A percentile compares a stretch with the other conserved stretches of the same genome.
These are phyloP conservation scores for Charadrius vociferus DNA, from an alignment of 2,113 vertebrate genomes.

Conservation along the genomic window DNA sequence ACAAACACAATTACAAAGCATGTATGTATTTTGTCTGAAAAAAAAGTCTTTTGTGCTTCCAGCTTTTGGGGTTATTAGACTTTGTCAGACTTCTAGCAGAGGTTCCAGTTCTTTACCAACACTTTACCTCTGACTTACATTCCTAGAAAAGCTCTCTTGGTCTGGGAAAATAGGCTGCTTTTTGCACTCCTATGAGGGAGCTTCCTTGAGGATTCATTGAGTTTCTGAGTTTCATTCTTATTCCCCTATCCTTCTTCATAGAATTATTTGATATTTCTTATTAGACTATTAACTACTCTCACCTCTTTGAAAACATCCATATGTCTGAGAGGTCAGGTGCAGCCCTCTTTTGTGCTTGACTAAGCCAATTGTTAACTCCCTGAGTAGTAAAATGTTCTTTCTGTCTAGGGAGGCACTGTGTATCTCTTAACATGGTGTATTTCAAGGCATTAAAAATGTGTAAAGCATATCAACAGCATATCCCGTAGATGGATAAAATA, in stretches of 20 bases:
- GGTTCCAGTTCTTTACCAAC: neutral
- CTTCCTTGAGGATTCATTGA: neutral
- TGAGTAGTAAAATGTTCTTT: neutral
- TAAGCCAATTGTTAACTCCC: neutral
- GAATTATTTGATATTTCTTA: neutral
- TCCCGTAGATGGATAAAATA: neutral
- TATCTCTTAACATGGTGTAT: neutral
- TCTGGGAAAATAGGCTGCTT: neutral
- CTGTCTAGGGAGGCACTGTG: neutral
- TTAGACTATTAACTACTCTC: neutral
- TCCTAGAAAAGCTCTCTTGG: neutral
- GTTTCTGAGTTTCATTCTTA: neutral
- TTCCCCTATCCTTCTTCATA: neutral
- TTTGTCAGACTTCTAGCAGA: neutral
- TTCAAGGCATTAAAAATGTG: neutral
- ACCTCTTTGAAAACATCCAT: neutral
- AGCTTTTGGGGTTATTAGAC: neutral
- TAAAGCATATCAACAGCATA: neutral
- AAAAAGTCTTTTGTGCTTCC: neutral
- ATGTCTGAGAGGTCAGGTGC: neutral
- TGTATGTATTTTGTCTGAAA: neutral
- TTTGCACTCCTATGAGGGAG: neutral
- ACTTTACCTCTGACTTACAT: neutral
- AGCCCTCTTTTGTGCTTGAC: neutral
- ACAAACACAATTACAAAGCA: neutral